Evolutionary conservation across 2,888 invertebrate species (phyloP), one percentile per base, ranked within the genome.

Genomic region (Parnassius smintheus): DNA sequence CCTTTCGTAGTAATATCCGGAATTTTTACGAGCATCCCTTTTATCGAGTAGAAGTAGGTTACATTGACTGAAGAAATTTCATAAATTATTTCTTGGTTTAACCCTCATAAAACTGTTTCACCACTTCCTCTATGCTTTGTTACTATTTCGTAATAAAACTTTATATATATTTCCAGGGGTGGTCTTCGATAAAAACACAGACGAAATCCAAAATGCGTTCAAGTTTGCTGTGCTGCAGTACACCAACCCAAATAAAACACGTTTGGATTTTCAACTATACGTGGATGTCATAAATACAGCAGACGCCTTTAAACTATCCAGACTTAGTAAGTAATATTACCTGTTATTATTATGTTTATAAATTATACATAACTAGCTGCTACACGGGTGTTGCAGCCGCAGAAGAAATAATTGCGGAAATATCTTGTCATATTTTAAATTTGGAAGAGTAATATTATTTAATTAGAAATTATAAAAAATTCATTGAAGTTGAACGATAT

Each of bases 281-380:
- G 96, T 97, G 59, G 97, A 98, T 80, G 95, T 97, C 75, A 97
- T 98, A 82, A 96, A 97, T 83, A 97, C 97, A 11, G 97, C 97
- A 22, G 98, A 98, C 85, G 96, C 96, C 68, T 98, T 97, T 91
- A 98, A 98, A 85, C 93, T 98, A 59, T 97, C 97, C 51, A 93
- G 96, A 83, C 93, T 98, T 59, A 96, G 98, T 98, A 92, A 96
- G 97, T 96, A 77, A 12, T 25, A 9, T 53, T 35, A 9, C 10
- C 12, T 49, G 49, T 49, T n/a, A 12, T 9, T 49, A 7, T 13
- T 11, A 13, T 51, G 2, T 13, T 12, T 49, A 8, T 42, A 13
- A 10, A 35, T 53, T 13, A 54, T 18, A 44, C 13, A 18, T 13
- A 42, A 42, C n/a, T n/a, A n/a, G n/a, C n/a, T n/a, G n/a, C n/a